A percentile compares a stretch with the other conserved stretches of the same genome.
These are phyloP conservation scores for Vanessa atalanta DNA, from an alignment of 1,140 invertebrate species.

Conservation along the genomic window DNA sequence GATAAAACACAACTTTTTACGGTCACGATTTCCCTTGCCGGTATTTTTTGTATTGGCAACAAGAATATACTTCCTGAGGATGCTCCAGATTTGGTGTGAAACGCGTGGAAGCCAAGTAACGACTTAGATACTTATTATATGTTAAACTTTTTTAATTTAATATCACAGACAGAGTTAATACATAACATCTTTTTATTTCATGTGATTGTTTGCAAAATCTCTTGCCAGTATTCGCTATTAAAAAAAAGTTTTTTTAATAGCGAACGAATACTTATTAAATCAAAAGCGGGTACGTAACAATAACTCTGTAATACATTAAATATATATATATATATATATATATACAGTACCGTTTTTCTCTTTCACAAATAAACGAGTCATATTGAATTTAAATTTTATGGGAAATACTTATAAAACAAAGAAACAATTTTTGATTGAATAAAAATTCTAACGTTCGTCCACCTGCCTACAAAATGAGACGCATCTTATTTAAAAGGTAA, in stretches of 20 bases:
- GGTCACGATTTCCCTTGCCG: not conserved
- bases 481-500: constrained; percentile 60
- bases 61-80: constrained; percentile 5
- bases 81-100: constrained; percentile 8
- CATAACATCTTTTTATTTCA: too few relatives aligned
- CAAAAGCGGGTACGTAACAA: too few relatives aligned
- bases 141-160: too few relatives aligned
- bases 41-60: not conserved
- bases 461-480: constrained; percentile 50
- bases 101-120: not conserved
- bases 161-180: too few relatives aligned
- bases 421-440: constrained; percentile 29
- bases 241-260: too few relatives aligned
- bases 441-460: constrained; percentile 32
- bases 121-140: not conserved
- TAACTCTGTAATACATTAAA: too few relatives aligned
- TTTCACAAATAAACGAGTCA: not conserved
- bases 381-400: not conserved
- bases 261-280: too few relatives aligned
- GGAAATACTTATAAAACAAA: constrained; percentile 30
- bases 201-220: too few relatives aligned
- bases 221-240: too few relatives aligned
- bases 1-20: not conserved
- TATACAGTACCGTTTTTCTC: not conserved
- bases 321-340: not conserved